These are phyloP conservation scores for Willowsia nigromaculata DNA, from an alignment of 2,888 invertebrate species.

Conservation along the genomic window DNA sequence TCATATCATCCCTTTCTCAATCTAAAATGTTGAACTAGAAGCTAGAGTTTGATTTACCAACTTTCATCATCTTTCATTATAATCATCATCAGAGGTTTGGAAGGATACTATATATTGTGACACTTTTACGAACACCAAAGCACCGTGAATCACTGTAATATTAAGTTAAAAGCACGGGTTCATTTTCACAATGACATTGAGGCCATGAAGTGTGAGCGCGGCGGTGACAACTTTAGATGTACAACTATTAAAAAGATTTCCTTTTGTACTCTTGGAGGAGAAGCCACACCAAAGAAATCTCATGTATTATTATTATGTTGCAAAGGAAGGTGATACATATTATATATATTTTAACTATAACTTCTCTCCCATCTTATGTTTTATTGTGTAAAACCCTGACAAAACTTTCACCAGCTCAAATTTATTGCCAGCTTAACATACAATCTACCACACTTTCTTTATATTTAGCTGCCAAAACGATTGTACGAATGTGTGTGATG, in stretches of 20 bases:
- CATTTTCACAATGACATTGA: too few species aligned
- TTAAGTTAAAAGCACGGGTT: not conserved
- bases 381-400: slow-evolving; percentile 6
- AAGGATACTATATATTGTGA: not conserved
- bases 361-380: not conserved
- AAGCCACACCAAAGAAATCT: not conserved
- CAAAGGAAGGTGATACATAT: not conserved
- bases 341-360: not conserved
- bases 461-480: slow-evolving; percentile 18
- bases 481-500: not conserved
- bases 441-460: not conserved
- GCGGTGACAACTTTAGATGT: too few species aligned
- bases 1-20: not conserved
- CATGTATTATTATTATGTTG: not conserved
- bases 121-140: not conserved
- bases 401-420: slow-evolving; percentile 37
- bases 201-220: too few species aligned
- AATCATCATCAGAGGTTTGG: not conserved
- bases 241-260: too few species aligned
- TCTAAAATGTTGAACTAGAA: not conserved
- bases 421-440: slow-evolving; percentile 16
- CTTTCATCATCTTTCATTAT: slow-evolving; percentile 2
- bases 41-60: not conserved
- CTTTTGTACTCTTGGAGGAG: too few species aligned
- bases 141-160: too few species aligned